These are phyloP conservation scores for Erythrocebus patas DNA, from an alignment of 2,113 vertebrate genomes.

Conservation along the genomic window DNA sequence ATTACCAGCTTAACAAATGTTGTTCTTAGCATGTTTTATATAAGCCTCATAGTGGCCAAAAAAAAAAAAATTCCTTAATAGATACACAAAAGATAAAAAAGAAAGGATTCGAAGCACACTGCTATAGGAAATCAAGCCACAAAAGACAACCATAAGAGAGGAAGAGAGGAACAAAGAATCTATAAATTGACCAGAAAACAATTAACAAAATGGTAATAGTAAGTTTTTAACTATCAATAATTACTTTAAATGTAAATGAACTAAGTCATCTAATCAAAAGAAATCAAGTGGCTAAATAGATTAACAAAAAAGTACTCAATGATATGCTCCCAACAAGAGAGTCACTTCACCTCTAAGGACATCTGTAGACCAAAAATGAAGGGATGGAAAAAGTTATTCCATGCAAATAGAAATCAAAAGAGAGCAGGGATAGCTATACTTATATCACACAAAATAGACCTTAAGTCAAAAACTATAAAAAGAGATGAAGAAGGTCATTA, in stretches of 20 bases:
- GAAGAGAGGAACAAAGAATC: neutral
- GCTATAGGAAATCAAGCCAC: neutral
- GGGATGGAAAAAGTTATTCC: no score
- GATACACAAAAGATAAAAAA: neutral
- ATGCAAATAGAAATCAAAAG: no score
- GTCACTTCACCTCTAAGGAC: neutral
- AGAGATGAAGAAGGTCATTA: neutral
- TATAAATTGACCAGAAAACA: neutral
- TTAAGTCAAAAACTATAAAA: neutral
- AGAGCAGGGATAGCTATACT: no score
- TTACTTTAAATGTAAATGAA: neutral
- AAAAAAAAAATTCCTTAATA: neutral
- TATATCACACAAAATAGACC: no score
- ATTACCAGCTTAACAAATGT: neutral
- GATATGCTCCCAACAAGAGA: neutral
- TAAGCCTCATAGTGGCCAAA: neutral
- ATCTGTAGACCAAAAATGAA: neutral
- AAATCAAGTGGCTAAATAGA: neutral
- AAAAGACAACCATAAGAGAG: neutral
- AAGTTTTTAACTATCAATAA: neutral
- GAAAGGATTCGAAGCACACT: neutral
- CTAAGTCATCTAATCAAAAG: neutral
- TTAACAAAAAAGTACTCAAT: neutral
- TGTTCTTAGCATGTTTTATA: neutral
- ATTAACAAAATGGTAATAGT: neutral